phyloP scores from a whole-genome alignment of 1,140 invertebrate genomes.

The Centruroides vittatus region DNA sequence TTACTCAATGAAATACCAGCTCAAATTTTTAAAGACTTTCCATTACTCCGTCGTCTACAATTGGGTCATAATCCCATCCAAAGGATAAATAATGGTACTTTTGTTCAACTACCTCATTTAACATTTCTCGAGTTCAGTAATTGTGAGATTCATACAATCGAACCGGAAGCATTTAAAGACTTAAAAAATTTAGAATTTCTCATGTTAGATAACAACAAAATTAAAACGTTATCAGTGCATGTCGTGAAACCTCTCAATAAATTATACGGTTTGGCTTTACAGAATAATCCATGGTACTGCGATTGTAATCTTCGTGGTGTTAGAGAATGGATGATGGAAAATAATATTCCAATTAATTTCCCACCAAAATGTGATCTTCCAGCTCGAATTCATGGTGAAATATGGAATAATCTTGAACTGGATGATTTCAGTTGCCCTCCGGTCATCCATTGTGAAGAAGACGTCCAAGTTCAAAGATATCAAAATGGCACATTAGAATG shows the following conservation, averaged over 20 bases:
- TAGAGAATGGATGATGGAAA: conserved; percentile 56
- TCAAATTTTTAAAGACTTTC: conserved; percentile 47
- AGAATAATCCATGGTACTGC: conserved; percentile 78
- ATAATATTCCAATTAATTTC: conserved; percentile 48
- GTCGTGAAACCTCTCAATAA: not conserved
- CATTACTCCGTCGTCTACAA: conserved; percentile 56
- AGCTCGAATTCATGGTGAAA: conserved; percentile 42
- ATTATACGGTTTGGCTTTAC: conserved; percentile 35
- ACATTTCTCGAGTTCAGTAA: conserved; percentile 53
- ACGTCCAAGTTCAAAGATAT: not conserved
- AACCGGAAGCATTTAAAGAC: conserved; percentile 52
- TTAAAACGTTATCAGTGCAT: conserved; percentile 28
- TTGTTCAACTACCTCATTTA: conserved; percentile 47
- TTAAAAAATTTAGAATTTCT: conserved; percentile 60
- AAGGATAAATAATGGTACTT: conserved; percentile 49
- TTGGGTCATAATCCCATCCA: conserved; percentile 55
- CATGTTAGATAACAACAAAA: conserved; percentile 62
- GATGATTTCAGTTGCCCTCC: conserved; percentile 69
- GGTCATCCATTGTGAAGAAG: conserved; percentile 29
- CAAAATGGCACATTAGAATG: conserved; percentile 57
- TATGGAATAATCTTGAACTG: conserved; percentile 49
- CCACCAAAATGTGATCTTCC: conserved; percentile 59
- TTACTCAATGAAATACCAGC: conserved; percentile 49
- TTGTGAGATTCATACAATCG: conserved; percentile 42
- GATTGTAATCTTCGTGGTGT: conserved; percentile 64